Percentiles rank a stretch among this genome's conserved stretches.
These are phyloP conservation scores for Patella pellucida DNA, from an alignment of 2,888 invertebrate genomes.

Conservation along the genomic window DNA sequence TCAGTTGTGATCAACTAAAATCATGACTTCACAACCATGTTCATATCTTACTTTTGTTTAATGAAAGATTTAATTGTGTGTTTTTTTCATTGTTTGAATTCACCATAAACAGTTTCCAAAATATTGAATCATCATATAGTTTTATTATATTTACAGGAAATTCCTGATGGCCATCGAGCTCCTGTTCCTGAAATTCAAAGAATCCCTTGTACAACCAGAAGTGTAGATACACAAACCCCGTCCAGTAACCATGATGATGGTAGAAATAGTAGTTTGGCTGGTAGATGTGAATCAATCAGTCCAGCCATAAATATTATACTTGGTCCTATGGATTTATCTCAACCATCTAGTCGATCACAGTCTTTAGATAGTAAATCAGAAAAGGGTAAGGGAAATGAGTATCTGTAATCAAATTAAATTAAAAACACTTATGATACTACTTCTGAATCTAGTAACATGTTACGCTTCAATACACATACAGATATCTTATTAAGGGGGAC, in stretches of 20 bases:
- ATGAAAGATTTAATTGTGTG: no score
- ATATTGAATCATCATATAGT: no score
- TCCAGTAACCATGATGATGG: slow-evolving; percentile 71
- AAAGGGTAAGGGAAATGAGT: slow-evolving; percentile 29
- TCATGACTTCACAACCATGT: no score
- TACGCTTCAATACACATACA: neutral
- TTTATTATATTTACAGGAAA: slow-evolving; percentile 72
- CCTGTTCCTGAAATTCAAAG: slow-evolving; percentile 81
- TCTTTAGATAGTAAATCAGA: slow-evolving; percentile 51
- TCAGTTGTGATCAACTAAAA: no score
- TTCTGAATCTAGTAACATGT: neutral
- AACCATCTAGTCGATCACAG: slow-evolving; percentile 75
- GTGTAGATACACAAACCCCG: slow-evolving; percentile 89
- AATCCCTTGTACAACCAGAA: slow-evolving; percentile 74
- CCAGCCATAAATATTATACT: slow-evolving; percentile 74
- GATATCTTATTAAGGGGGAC: no score
- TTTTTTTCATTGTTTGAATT: no score
- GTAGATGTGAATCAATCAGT: slow-evolving; percentile 76
- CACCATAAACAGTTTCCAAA: no score
- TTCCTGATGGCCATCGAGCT: slow-evolving; percentile 88
- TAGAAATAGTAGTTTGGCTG: slow-evolving; percentile 43
- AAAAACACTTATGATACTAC: no score
- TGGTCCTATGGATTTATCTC: slow-evolving; percentile 77
- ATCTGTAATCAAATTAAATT: no score
- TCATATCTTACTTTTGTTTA: no score